A percentile compares a stretch with the other conserved stretches of the same genome.
Evolutionary conservation across 2,888 invertebrate genomes (phyloP).

Genomic region (Chalcis sispes): DNA sequence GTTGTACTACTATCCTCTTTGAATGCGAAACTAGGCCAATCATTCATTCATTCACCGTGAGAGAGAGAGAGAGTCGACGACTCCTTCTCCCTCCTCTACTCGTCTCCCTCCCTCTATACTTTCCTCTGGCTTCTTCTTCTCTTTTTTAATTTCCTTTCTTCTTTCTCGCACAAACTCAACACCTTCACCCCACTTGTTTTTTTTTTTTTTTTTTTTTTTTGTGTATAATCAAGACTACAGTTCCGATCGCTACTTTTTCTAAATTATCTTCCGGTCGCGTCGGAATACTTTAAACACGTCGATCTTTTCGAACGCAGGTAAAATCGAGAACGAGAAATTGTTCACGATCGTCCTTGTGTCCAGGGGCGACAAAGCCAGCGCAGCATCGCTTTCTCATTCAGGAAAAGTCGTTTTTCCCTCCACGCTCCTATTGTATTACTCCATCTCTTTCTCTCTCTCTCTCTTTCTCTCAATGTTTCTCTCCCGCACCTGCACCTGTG

Average conservation of each 20-base stretch:
- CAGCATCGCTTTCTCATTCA: constrained; percentile 36
- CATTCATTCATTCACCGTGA: constrained; percentile 46
- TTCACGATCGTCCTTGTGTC: neutral
- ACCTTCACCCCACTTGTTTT: too few relatives aligned
- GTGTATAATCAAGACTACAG: too few relatives aligned
- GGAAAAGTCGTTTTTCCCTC: constrained; percentile 27
- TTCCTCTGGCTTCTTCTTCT: too few relatives aligned
- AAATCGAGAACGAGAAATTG: neutral
- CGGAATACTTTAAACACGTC: too few relatives aligned
- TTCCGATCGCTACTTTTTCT: neutral
- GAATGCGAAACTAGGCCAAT: constrained; percentile 40
- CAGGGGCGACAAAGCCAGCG: neutral
- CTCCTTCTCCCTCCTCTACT: constrained; percentile 8
- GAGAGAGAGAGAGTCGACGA: neutral
- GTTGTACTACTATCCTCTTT: constrained; percentile 19
- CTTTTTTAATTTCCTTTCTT: too few relatives aligned
- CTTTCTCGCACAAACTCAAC: too few relatives aligned
- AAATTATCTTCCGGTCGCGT: neutral
- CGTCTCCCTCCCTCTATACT: too few relatives aligned
- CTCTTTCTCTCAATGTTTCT: constrained; percentile 18
- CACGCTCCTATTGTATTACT: neutral
- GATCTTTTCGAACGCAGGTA: too few relatives aligned
- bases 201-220: too few relatives aligned
- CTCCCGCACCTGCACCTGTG: constrained; percentile 1
- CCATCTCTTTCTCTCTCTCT: neutral